Conservation (phyloP, 2,113 vertebrate genomes). For the Taurulus bubalis region DNA sequence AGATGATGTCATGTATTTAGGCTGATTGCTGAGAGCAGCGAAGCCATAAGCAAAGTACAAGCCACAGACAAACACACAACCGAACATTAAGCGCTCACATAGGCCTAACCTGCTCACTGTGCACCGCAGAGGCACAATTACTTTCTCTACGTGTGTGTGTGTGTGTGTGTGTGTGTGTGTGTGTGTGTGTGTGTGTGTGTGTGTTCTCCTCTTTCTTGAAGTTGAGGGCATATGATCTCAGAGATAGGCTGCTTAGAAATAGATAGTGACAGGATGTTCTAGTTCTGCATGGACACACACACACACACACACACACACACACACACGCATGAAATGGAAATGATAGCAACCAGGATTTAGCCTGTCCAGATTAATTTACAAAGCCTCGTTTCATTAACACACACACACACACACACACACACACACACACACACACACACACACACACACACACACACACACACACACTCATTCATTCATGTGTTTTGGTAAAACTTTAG, state of each 20-base stretch:
- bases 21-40: conserved; percentile 74
- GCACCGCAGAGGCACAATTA: conserved; percentile 41
- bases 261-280: conserved; percentile 66
- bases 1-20: conserved; percentile 82
- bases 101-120: conserved; percentile 59
- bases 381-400: conserved; percentile 4
- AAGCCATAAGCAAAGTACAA: conserved; percentile 71
- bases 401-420: conserved; percentile 4
- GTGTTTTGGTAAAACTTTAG: conserved; percentile 16
- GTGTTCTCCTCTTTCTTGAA: conserved; percentile 36
- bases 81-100: conserved; percentile 66
- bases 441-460: conserved; percentile 18
- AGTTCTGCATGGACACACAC: conserved; percentile 20
- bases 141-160: conserved; percentile 15
- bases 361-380: conserved; percentile 12
- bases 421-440: background rate
- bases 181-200: conserved; percentile 28
- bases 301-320: conserved; percentile 2
- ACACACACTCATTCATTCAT: background rate
- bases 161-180: conserved; percentile 25
- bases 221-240: conserved; percentile 51
- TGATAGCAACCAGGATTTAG: conserved; percentile 25
- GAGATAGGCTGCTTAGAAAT: conserved; percentile 52
- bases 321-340: background rate
- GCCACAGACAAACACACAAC: conserved; percentile 65